Evolutionary conservation across 2,888 invertebrate genomes (phyloP), one percentile per base, ranked within the genome.

Genomic region (Crepidodera aurea): DNA sequence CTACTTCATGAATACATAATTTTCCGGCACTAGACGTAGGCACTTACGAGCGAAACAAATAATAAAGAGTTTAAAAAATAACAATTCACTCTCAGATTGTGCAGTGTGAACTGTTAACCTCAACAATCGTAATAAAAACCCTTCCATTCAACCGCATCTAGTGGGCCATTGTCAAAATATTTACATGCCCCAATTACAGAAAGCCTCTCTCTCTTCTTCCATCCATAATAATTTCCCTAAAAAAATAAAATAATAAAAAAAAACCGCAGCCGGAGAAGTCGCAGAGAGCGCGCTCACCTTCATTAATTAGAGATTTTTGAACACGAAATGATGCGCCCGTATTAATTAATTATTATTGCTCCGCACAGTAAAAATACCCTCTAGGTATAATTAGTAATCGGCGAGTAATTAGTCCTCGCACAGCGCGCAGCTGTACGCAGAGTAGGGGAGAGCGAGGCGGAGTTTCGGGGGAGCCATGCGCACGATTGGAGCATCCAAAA

Each of bases 321-420:
- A 77, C 78, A 76, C 77, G 77, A 78, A 79, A 79, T 77, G 79
- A 79, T 78, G 79, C 78, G 78, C 78, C 78, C 75, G 76, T 77
- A 79, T 80, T 79, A 81, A 81, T 81, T 81, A 81, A 81, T 80
- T 79, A 81, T 79, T 79, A 81, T 81, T 77, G 77, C 77, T 76
- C 69, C 74, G 77, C 77, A 76, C 77, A 75, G 75, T 77, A 80
- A 80, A 80, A 81, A 81, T 81, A 79, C 78, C 81, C 80, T 78
- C 78, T 72, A 80, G 81, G 79, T 79, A 81, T 81, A 81, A 81
- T 81, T 81, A 81, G 81, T 79, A 79, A 79, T 79, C 77, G 77
- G 71, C 74, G 69, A 70, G 75, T 78, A 77, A 78, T 79, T 77
- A 79, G 78, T 77, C 70, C 72, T 59, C 60, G 59, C 61, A 34